phyloP scores from a whole-genome alignment of 2,797 vertebrate genomes.

The Eutrigla gurnardus region DNA sequence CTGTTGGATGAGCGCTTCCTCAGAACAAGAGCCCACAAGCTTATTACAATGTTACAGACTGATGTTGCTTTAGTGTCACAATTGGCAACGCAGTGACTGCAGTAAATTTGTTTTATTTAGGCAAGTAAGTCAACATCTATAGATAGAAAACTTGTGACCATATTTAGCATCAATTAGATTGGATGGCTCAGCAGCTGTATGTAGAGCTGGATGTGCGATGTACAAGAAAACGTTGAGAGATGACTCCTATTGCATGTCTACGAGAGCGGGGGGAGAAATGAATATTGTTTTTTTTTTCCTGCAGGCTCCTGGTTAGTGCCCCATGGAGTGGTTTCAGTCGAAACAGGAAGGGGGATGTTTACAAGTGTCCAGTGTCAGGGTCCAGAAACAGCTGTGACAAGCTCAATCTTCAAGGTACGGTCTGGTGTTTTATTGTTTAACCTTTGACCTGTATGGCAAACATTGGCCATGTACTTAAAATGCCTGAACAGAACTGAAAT shows the following conservation, averaged over 20 bases:
- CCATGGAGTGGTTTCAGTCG: constrained; percentile 89
- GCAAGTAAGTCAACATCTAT: neutral
- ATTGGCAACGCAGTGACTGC: neutral
- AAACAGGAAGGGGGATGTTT: constrained; percentile 92
- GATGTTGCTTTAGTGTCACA: neutral
- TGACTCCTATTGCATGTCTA: constrained; percentile 9
- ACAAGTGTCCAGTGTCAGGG: constrained; percentile 85
- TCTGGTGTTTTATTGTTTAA: constrained; percentile 24
- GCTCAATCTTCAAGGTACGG: constrained; percentile 88
- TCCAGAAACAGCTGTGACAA: constrained; percentile 84
- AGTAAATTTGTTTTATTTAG: neutral
- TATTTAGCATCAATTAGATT: neutral
- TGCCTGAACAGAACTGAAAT: neutral
- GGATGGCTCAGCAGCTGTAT: neutral
- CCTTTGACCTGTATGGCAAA: constrained; percentile 19
- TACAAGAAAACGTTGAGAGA: neutral
- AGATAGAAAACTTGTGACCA: neutral
- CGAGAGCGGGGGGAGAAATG: neutral
- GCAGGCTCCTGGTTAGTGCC: constrained; percentile 91
- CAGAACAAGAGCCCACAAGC: too few relatives aligned
- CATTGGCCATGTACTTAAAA: constrained; percentile 8
- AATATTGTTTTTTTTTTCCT: constrained; percentile 29
- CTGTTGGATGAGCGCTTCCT: too few relatives aligned
- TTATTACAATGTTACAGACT: neutral
- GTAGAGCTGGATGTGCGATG: neutral